These are phyloP conservation scores for Macrocentrus cingulum DNA, from an alignment of 1,140 invertebrate species.

Conservation along the genomic window DNA sequence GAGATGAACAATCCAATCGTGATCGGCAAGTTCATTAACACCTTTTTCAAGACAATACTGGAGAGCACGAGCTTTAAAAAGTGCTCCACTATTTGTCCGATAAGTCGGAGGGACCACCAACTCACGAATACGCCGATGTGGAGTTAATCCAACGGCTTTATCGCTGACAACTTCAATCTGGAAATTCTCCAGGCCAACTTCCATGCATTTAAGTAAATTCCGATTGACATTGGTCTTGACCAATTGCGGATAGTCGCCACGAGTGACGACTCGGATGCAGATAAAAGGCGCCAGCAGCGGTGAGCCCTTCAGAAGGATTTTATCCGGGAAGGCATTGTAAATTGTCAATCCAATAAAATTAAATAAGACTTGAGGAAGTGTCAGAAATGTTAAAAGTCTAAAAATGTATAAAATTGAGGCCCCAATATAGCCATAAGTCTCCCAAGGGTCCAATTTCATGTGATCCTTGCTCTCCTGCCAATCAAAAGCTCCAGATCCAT, in stretches of 20 bases:
- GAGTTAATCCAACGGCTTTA: slow-evolving; percentile 75
- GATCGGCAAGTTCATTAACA: slow-evolving; percentile 83
- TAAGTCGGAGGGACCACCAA: slow-evolving; percentile 86
- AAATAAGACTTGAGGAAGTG: slow-evolving; percentile 86
- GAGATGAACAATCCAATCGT: slow-evolving; percentile 96
- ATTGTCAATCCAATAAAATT: slow-evolving; percentile 89
- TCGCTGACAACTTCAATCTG: slow-evolving; percentile 97
- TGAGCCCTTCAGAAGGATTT: slow-evolving; percentile 86
- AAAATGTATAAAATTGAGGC: slow-evolving; percentile 76
- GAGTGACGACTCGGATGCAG: slow-evolving; percentile 92
- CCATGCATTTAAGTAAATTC: slow-evolving; percentile 87
- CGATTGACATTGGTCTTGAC: slow-evolving; percentile 85
- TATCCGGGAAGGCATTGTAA: slow-evolving; percentile 94
- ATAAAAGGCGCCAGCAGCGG: slow-evolving; percentile 92
- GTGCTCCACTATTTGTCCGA: slow-evolving; percentile 83
- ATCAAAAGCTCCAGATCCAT: slow-evolving; percentile 76
- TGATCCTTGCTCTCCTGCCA: slow-evolving; percentile 63
- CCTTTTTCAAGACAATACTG: slow-evolving; percentile 95
- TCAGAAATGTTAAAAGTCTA: slow-evolving; percentile 81
- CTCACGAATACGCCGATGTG: slow-evolving; percentile 76
- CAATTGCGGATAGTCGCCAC: slow-evolving; percentile 91
- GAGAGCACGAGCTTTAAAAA: slow-evolving; percentile 93
- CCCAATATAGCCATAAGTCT: slow-evolving; percentile 73
- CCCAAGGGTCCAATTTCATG: slow-evolving; percentile 75
- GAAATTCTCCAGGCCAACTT: slow-evolving; percentile 93